Base-by-base conservation (phyloP, 2,888 invertebrate genomes). In the Parnassius mnemosyne region DNA sequence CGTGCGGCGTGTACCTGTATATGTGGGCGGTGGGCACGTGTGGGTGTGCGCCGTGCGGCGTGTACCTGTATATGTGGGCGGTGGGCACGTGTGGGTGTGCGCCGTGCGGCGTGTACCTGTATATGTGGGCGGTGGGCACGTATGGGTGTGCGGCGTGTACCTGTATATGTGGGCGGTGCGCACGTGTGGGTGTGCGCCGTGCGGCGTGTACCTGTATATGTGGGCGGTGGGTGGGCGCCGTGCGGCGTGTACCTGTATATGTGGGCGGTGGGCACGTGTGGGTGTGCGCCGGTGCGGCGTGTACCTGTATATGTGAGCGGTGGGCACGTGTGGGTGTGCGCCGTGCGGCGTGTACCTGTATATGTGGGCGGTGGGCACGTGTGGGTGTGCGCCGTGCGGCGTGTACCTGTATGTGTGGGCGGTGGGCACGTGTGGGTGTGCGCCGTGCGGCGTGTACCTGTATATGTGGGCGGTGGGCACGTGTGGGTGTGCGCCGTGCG, bases 321-420 rank as follows among this genome's bases (percentile, higher is more conserved):
- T 89, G 96, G 9, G 20, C 20, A 3, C 2, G 20, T 20, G 94
- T 92, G 34, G 94, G 90, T 3, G 96, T 20, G 93, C 61, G 83
- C 77, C 66, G 81, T 20, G 77, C 10, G 98, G 99, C 56, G 97
- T 96, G 96, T 97, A 98, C 99, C 99, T 99, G 89, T 98, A 97
- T 57, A 98, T 95, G 62, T 10, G 10, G 46, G 20, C 20, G 20
- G 20, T 20, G 20, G 20, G 3, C 3, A 10, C 1, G 20, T 20
- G 20, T 20, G 20, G 20, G 16, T 16, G 16, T 16, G 16, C 16
- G 16, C 16, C 20, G 20, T 20, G 20, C 20, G 20, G 20, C 16
- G 16, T 16, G 16, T 20, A 20, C 20, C 20, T 20, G 20, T 20
- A 20, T 16, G 2, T 20, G 20, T 20, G 20, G 20, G 20, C 20